Evolutionary conservation across 2,113 vertebrate species (phyloP).

Genomic region (Cyanoderma ruficeps): DNA sequence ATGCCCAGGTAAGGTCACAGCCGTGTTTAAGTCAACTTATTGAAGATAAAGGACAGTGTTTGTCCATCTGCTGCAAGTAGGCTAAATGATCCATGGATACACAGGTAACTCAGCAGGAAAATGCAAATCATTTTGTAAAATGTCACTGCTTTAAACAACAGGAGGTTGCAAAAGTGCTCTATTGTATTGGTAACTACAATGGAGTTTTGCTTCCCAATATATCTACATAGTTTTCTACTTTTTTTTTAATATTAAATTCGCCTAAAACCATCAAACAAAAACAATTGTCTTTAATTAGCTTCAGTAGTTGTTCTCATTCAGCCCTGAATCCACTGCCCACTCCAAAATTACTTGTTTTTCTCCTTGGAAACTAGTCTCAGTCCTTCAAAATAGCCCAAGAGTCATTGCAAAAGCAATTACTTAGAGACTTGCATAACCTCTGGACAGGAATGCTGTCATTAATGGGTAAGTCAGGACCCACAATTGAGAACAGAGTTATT

Average conservation of each 20-base stretch:
- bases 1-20: background rate
- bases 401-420: background rate
- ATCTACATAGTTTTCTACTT: background rate
- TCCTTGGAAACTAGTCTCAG: background rate
- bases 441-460: background rate
- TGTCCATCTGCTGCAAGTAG: background rate
- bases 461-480: background rate
- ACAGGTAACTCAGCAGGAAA: background rate
- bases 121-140: background rate
- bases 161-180: background rate
- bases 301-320: background rate
- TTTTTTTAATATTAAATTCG: background rate
- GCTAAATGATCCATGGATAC: rapidly evolving
- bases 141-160: background rate
- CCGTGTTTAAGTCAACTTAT: background rate
- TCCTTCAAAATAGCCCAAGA: background rate
- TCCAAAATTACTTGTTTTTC: background rate
- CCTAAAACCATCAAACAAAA: background rate
- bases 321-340: background rate
- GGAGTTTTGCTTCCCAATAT: background rate
- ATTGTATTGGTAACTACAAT: background rate
- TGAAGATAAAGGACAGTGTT: background rate
- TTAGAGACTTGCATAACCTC: background rate
- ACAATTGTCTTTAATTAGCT: background rate
- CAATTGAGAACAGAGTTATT: background rate